These are phyloP conservation scores for Tetheella fluctuosa DNA, from an alignment of 2,888 invertebrate species.

Conservation along the genomic window DNA sequence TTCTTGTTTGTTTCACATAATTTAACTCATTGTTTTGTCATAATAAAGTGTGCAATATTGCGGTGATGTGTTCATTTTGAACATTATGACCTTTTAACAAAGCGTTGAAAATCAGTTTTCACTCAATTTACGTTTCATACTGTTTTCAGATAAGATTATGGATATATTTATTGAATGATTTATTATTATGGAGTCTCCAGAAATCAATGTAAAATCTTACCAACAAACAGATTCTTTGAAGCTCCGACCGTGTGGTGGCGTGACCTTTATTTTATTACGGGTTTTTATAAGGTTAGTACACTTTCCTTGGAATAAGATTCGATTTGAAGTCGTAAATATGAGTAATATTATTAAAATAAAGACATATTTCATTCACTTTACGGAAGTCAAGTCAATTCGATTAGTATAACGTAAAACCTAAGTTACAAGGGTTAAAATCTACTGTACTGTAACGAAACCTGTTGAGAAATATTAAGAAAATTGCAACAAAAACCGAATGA, in stretches of 20 bases:
- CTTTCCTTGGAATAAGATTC: slow-evolving; percentile 1
- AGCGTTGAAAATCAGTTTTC: neutral
- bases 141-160: slow-evolving; percentile 6
- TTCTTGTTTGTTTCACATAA: slow-evolving; percentile 9
- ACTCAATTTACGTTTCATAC: neutral
- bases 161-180: slow-evolving; percentile 10
- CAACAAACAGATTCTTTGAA: neutral
- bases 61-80: neutral
- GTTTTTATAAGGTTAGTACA: slow-evolving; percentile 3
- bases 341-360: neutral
- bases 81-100: slow-evolving; percentile 9
- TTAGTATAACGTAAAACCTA: too few relatives aligned
- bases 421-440: neutral
- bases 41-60: slow-evolving; percentile 7
- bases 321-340: neutral
- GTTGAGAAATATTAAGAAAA: neutral
- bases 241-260: neutral
- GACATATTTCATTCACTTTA: neutral
- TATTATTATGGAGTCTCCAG: neutral
- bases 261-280: slow-evolving; percentile 2
- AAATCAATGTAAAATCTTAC: slow-evolving; percentile 3
- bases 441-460: neutral
- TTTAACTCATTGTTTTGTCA: slow-evolving; percentile 10
- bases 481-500: neutral
- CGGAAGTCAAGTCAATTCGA: neutral